These are phyloP conservation scores for Melitaea cinxia DNA, from an alignment of 1,140 invertebrate species.

Conservation along the genomic window DNA sequence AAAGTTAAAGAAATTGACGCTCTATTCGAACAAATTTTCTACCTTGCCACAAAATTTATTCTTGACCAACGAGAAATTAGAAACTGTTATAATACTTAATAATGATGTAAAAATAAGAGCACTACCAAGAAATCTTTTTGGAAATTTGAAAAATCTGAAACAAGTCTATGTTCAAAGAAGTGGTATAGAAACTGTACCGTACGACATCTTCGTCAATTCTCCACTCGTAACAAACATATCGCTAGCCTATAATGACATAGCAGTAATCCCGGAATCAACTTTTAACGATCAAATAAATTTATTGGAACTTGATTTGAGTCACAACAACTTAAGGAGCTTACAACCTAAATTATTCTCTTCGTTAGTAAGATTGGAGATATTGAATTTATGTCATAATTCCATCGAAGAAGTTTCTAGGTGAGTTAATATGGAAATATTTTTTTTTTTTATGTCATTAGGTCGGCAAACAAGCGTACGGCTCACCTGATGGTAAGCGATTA, in stretches of 20 bases:
- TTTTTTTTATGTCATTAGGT: no score
- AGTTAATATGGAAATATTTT: slow-evolving; percentile 41
- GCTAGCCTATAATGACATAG: slow-evolving; percentile 82
- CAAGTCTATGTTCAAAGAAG: slow-evolving; percentile 78
- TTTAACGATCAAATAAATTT: slow-evolving; percentile 83
- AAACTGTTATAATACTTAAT: slow-evolving; percentile 81
- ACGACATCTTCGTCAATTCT: slow-evolving; percentile 83
- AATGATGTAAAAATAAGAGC: slow-evolving; percentile 81
- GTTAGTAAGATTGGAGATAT: slow-evolving; percentile 74
- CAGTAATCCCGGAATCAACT: slow-evolving; percentile 77
- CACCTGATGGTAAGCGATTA: no score
- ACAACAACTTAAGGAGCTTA: slow-evolving; percentile 81
- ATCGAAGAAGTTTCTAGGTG: slow-evolving; percentile 81
- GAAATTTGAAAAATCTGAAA: slow-evolving; percentile 80
- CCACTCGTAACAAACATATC: slow-evolving; percentile 80
- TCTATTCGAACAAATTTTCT: slow-evolving; percentile 84
- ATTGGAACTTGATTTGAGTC: slow-evolving; percentile 79
- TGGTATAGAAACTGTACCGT: slow-evolving; percentile 79
- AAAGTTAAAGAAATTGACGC: slow-evolving; percentile 83
- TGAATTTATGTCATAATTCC: slow-evolving; percentile 82
- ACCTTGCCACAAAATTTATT: slow-evolving; percentile 84
- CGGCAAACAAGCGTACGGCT: no score
- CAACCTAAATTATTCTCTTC: slow-evolving; percentile 81
- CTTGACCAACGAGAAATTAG: slow-evolving; percentile 77
- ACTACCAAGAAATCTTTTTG: slow-evolving; percentile 82